phyloP scores from a whole-genome alignment of 2,113 vertebrate species.

The Cygnus atratus region DNA sequence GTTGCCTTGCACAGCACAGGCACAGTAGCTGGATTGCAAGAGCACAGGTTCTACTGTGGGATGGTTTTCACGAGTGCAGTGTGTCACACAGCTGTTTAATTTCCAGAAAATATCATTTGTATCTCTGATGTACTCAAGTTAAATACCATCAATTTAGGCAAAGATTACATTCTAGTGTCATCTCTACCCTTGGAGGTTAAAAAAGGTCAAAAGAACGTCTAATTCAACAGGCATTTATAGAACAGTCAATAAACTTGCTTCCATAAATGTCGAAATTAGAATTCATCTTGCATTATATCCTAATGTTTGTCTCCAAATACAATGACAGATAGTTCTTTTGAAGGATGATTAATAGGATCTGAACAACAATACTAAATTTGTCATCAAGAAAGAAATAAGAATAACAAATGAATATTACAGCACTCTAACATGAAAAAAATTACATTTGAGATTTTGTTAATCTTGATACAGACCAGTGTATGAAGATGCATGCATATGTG shows the following conservation, averaged over 20 bases:
- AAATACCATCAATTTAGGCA: not conserved
- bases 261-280: not conserved
- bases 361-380: not conserved
- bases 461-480: not conserved
- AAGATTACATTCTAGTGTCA: not conserved
- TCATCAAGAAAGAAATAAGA: not conserved
- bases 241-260: not conserved
- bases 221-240: not conserved
- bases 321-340: not conserved
- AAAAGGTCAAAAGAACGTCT: not conserved
- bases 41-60: not conserved
- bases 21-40: not conserved
- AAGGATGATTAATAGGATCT: not conserved
- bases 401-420: not conserved
- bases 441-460: not conserved
- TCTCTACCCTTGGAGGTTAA: not conserved
- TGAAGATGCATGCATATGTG: not conserved
- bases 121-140: not conserved
- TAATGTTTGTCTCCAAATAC: not conserved
- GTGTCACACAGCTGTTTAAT: not conserved
- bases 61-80: not conserved
- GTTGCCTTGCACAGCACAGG: not conserved
- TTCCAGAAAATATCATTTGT: not conserved
- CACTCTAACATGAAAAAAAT: not conserved
- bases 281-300: not conserved